Conservation (phyloP, 1,140 invertebrate species). For the Sitobion miscanthi region DNA sequence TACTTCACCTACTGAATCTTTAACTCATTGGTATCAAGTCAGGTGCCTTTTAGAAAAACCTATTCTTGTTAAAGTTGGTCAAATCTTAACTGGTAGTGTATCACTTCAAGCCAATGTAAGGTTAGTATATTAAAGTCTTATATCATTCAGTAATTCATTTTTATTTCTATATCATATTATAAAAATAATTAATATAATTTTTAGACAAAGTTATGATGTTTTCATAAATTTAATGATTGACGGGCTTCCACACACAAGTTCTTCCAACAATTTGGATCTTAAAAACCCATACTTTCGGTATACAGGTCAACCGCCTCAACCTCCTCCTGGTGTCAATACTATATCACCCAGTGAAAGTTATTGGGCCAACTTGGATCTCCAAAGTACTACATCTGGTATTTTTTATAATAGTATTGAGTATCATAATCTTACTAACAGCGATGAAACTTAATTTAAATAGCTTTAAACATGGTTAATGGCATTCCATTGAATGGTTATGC, state of each 20-base stretch:
- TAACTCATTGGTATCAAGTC: constrained; percentile 99
- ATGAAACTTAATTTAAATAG: constrained; percentile 12
- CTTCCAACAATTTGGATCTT: constrained; percentile 91
- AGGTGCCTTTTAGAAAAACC: constrained; percentile 93
- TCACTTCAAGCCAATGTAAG: constrained; percentile 91
- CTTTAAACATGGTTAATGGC: constrained; percentile 73
- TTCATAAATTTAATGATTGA: constrained; percentile 92
- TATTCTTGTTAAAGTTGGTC: constrained; percentile 93
- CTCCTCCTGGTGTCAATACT: constrained; percentile 86
- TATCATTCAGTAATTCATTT: background rate
- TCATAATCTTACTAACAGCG: constrained; percentile 43
- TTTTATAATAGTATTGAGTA: constrained; percentile 47
- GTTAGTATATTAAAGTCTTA: constrained; percentile 62
- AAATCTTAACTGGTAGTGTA: constrained; percentile 86
- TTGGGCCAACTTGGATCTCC: constrained; percentile 83
- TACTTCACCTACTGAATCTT: constrained; percentile 97
- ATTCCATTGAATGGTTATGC: constrained; percentile 79
- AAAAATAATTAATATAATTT: constrained; percentile 32
- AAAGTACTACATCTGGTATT: constrained; percentile 69
- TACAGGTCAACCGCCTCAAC: constrained; percentile 83
- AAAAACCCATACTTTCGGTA: constrained; percentile 99
- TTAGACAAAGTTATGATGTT: constrained; percentile 97
- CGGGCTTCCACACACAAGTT: constrained; percentile 78
- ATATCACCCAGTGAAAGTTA: constrained; percentile 91
- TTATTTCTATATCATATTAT: background rate